Percentiles rank a stretch among this genome's conserved stretches.
Evolutionary conservation across 1,140 invertebrate genomes (phyloP).

Genomic region (Eurytemora carolleeae): DNA sequence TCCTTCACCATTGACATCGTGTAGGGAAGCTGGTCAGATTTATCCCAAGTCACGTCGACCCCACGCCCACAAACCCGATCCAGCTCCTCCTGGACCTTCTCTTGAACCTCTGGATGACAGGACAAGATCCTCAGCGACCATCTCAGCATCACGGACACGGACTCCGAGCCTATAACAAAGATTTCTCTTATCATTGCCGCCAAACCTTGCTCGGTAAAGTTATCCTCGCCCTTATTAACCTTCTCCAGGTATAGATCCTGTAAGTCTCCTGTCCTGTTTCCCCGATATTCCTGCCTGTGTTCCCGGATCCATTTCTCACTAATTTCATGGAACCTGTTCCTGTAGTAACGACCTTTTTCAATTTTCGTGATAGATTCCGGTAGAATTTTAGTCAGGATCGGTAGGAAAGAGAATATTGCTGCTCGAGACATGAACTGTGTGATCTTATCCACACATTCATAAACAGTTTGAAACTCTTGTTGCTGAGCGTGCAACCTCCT

Average conservation of each 20-base stretch:
- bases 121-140: slow-evolving; percentile 8
- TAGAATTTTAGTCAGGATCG: not conserved
- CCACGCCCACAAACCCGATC: not conserved
- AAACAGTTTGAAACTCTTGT: slow-evolving; percentile 11
- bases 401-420: slow-evolving; percentile 10
- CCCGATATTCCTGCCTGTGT: slow-evolving; percentile 6
- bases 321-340: slow-evolving; percentile 4
- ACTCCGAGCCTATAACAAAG: slow-evolving; percentile 9
- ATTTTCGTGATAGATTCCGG: slow-evolving; percentile 7
- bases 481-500: slow-evolving; percentile 5
- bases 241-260: slow-evolving; percentile 7
- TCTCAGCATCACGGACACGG: slow-evolving; percentile 4
- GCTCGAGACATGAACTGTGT: slow-evolving; percentile 13
- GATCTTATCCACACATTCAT: slow-evolving; percentile 11
- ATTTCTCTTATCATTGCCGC: slow-evolving; percentile 9
- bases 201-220: slow-evolving; percentile 5
- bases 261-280: slow-evolving; percentile 2
- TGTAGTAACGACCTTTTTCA: slow-evolving; percentile 6
- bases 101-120: slow-evolving; percentile 3
- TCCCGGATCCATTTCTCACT: slow-evolving; percentile 9
- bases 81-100: slow-evolving; percentile 1
- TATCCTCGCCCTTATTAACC: not conserved
- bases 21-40: not conserved
- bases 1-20: not conserved
- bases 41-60: slow-evolving; percentile 4